Conservation (phyloP, 2,113 vertebrate species). For the Butorides virescens region DNA sequence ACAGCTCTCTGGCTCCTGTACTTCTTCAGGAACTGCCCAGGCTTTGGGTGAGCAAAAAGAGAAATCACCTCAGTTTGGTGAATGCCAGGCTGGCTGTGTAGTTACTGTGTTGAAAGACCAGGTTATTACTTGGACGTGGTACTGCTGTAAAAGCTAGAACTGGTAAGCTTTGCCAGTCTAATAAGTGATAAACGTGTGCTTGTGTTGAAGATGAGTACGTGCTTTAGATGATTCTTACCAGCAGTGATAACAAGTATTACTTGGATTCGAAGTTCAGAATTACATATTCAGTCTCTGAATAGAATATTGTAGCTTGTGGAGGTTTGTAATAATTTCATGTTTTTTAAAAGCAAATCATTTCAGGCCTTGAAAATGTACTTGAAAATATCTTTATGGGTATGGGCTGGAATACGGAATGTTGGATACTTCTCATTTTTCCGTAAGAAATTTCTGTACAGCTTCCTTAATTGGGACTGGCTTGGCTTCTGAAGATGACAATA, state of each 20-base stretch:
- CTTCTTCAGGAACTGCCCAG: not conserved
- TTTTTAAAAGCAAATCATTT: not conserved
- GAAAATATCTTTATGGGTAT: not conserved
- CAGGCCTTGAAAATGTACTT: not conserved
- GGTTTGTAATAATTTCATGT: not conserved
- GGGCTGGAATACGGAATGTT: not conserved
- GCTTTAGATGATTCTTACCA: not conserved
- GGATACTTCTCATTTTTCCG: not conserved
- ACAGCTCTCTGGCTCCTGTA: too few relatives aligned
- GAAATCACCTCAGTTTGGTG: not conserved
- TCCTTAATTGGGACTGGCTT: not conserved
- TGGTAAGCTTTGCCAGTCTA: not conserved
- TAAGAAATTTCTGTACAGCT: not conserved
- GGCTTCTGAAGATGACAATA: not conserved
- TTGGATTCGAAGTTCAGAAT: not conserved
- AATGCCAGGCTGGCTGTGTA: not conserved
- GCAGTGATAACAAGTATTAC: not conserved
- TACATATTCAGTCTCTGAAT: not conserved
- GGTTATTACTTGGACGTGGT: rapidly evolving
- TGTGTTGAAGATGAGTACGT: not conserved
- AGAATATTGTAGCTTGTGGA: not conserved
- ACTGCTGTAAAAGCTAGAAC: not conserved
- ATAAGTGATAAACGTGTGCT: not conserved
- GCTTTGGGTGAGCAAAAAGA: not conserved
- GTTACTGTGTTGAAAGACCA: rapidly evolving